Evolutionary conservation across 92 coral and sea anemone genomes (phyloP), one percentile per base, ranked within the genome.

Genomic region (Epizoanthus fatuus): DNA sequence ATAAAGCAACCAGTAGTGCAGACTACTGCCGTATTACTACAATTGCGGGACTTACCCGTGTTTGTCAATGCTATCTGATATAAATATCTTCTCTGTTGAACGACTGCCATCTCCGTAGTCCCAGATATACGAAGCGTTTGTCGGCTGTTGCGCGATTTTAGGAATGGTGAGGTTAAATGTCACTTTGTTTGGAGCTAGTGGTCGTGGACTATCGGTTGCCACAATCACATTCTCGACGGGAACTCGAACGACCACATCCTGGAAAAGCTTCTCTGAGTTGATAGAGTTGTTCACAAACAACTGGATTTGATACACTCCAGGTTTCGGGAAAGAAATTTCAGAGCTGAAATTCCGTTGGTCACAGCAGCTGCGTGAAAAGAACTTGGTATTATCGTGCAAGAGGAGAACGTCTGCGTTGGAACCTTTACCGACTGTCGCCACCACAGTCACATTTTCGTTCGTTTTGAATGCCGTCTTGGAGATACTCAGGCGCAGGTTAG

Each of bases 101-200:
- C 17, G 12, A 9, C 14, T 5, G 13, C 57, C 58, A 22, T 77
- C 82, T 6, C 82, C 82, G 17, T 56, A 77, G 3, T 22, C 68
- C 58, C 49, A 42, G 5, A 37, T 40, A n/a, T 59, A 19, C 22
- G 82, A 42, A 13, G 58, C 82, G 35, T 77, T 58, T 4, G 71
- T 77, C 47, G 82, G 82, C 14, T 40, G n/a, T 44, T 11, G 3
- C 11, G 58, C 44, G 7, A 22, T 37, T 22, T 19, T 5, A 40
- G 82, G 58, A 19, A 62, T 38, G 4, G 69, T 40, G 10, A 77
- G 32, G 51, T 60, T 77, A 40, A 77, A 77, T 8, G 70, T 40
- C 16, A 77, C 38, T 13, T 10, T 44, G 6, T 59, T 69, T 59
- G 82, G 82, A 77, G 42, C 65, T 10, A 77, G 19, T 77, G 56